These are phyloP conservation scores for Mustela erminea DNA, from an alignment of 2,797 vertebrate genomes.

Conservation along the genomic window DNA sequence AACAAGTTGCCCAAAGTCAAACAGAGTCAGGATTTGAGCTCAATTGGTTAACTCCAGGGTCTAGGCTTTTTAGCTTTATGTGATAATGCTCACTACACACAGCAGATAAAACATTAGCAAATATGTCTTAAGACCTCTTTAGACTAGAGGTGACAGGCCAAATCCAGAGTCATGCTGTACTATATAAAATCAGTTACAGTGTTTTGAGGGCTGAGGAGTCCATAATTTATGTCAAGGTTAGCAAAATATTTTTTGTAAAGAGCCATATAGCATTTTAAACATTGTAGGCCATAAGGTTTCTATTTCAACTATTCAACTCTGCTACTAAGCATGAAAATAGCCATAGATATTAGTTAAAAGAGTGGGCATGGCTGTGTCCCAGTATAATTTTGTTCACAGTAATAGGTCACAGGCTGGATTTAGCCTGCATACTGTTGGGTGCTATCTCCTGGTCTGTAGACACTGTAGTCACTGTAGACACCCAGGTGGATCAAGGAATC, in stretches of 20 bases:
- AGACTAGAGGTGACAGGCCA: neutral
- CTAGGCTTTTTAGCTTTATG: neutral
- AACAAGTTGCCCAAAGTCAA: neutral
- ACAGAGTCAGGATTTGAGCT: neutral
- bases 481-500: neutral
- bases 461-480: neutral
- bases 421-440: neutral
- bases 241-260: neutral
- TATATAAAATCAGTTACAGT: neutral
- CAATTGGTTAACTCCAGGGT: neutral
- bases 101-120: neutral
- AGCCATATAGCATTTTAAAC: neutral
- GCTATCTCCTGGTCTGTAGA: neutral
- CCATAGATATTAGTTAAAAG: neutral
- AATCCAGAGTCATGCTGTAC: neutral
- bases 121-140: neutral
- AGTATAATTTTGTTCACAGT: neutral
- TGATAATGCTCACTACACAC: neutral
- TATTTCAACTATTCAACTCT: neutral
- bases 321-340: neutral
- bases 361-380: neutral
- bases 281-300: neutral
- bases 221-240: neutral
- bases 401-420: neutral
- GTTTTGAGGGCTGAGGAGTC: neutral